phyloP scores from a whole-genome alignment of 1,140 invertebrate genomes.

The Lepidotrigona ventralis region DNA sequence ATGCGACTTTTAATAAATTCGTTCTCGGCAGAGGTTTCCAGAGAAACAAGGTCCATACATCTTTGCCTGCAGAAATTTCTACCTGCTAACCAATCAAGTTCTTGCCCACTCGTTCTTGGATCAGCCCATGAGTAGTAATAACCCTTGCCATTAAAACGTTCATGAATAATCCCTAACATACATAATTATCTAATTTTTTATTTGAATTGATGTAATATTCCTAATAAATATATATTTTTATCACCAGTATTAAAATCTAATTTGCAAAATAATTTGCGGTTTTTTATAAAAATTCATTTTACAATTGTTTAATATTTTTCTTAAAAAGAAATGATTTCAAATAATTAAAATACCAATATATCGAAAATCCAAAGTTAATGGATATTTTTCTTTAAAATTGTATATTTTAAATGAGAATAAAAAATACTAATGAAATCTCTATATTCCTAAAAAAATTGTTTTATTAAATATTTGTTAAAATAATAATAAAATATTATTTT shows the following conservation, averaged over 20 bases:
- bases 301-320: background rate
- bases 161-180: constrained; percentile 79
- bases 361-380: background rate
- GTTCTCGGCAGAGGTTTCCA: constrained; percentile 90
- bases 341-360: background rate
- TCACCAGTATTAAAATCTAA: background rate
- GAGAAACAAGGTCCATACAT: constrained; percentile 92
- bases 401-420: background rate
- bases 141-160: constrained; percentile 82
- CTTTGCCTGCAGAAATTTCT: constrained; percentile 91
- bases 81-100: constrained; percentile 90
- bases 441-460: background rate
- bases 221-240: background rate
- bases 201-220: constrained; percentile 10
- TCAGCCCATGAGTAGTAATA: constrained; percentile 94
- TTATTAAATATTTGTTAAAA: background rate
- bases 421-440: background rate
- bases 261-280: background rate
- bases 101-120: constrained; percentile 84
- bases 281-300: background rate
- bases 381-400: background rate
- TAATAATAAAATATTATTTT: background rate
- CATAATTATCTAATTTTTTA: constrained; percentile 2
- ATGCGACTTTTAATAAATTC: constrained; percentile 90
- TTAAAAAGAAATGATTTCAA: background rate